Evolutionary conservation across 2,888 invertebrate species (phyloP), one percentile per base, ranked within the genome.

Genomic region (Xiphydria camelus): DNA sequence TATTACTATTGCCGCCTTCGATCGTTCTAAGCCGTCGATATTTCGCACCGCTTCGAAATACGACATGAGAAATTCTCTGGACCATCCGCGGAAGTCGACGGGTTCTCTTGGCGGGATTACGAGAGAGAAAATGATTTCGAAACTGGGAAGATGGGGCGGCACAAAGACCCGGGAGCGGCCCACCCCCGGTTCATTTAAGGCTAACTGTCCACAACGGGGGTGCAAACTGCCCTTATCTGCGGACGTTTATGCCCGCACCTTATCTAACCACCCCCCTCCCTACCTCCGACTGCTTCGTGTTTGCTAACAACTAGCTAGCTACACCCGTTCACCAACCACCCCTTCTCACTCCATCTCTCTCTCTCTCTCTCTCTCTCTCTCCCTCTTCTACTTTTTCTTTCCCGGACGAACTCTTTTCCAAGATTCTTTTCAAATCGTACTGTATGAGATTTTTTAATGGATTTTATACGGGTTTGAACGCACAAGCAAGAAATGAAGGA

Each of bases 141-240:
- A 54, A 55, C 48, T 48, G 44, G 18, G 52, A 54, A 53, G 51
- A 50, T 51, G 41, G 39, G 51, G 45, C 19, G 36, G 33, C 18
- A 29, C 58, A 56, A 52, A 59, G 41, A 55, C 52, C n/a, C 33
- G 14, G 26, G 26, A 26, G 26, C 14, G 10, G 26, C n/a, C n/a
- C n/a, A 32, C 45, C 52, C 47, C 49, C 51, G 59, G 59, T 66
- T 70, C 72, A 66, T 71, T 73, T 64, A 64, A 70, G 67, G 64
- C 72, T 67, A 73, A 73, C 73, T 73, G 73, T 73, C 73, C 73
- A 69, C 73, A 71, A 70, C 68, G 61, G 65, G 71, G 71, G 73
- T 72, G 74, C 68, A 74, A 74, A 74, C 73, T 70, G 64, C 71
- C 64, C 68, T 75, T 75, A 75, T 75, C 75, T 69, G 54, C 48